Percentiles rank a stretch among this genome's conserved stretches.
Conservation (phyloP, 2,888 invertebrate genomes). For the Bugula neritina region DNA sequence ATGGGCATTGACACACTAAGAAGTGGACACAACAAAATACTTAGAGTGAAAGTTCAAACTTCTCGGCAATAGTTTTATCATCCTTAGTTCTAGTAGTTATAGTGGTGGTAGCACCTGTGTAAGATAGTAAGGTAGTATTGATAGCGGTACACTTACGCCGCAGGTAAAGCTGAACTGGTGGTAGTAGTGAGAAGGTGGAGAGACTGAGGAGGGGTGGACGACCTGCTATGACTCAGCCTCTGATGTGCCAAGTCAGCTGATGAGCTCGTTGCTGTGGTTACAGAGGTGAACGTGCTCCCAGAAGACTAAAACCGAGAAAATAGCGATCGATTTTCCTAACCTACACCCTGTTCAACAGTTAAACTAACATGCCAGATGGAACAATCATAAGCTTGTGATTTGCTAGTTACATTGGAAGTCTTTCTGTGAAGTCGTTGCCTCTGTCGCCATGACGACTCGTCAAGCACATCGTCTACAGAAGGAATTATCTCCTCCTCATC, state of each 20-base stretch:
- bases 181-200: not conserved
- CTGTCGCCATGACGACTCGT: not conserved
- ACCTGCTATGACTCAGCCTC: not conserved
- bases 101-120: too few species aligned
- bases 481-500: not conserved
- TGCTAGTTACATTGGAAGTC: not conserved
- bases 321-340: not conserved
- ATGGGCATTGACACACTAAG: too few species aligned
- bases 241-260: not conserved
- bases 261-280: constrained; percentile 21
- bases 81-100: too few species aligned
- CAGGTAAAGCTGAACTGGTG: not conserved
- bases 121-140: too few species aligned
- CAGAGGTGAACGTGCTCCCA: constrained; percentile 4
- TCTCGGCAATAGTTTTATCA: too few species aligned
- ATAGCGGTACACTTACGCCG: not conserved
- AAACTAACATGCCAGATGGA: too few species aligned
- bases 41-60: too few species aligned
- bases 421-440: not conserved
- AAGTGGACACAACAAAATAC: too few species aligned
- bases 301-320: not conserved
- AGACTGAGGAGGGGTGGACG: not conserved
- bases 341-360: not conserved
- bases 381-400: too few species aligned
- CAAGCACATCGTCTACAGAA: not conserved